Percentiles rank a stretch among this genome's conserved stretches.
phyloP scores from a whole-genome alignment of 2,797 vertebrate species.

The Falco berigora region DNA sequence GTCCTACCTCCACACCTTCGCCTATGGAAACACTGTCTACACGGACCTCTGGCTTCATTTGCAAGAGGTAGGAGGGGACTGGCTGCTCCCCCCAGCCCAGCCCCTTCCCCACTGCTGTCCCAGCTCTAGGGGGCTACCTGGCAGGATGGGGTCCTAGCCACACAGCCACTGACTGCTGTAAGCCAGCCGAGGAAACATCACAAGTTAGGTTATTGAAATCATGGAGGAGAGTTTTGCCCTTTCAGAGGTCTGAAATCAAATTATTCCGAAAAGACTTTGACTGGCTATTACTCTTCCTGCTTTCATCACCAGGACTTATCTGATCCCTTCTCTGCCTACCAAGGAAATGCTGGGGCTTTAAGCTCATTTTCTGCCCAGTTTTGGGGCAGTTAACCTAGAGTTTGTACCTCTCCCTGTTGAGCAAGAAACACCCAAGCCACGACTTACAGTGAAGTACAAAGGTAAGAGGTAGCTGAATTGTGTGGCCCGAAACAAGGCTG shows the following conservation, averaged over 20 bases:
- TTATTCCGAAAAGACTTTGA: not conserved
- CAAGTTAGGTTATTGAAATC: not conserved
- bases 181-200: not conserved
- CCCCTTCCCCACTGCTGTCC: not conserved
- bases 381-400: not conserved
- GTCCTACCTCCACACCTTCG: constrained; percentile 84
- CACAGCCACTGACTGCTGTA: fast-evolving
- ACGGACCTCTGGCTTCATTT: constrained; percentile 86
- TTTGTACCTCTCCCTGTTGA: not conserved
- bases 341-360: not conserved
- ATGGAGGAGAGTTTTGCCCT: not conserved
- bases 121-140: not conserved
- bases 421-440: not conserved
- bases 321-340: not conserved
- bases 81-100: not conserved
- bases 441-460: not conserved
- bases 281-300: not conserved
- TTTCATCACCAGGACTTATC: not conserved
- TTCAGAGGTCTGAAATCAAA: not conserved
- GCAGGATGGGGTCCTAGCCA: fast-evolving
- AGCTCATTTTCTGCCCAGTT: not conserved
- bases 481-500: not conserved
- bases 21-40: constrained; percentile 80
- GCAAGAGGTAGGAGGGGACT: constrained; percentile 66
- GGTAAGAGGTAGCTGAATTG: not conserved